Conservation (phyloP, 2,113 vertebrate genomes). For the Elephantulus edwardii region DNA sequence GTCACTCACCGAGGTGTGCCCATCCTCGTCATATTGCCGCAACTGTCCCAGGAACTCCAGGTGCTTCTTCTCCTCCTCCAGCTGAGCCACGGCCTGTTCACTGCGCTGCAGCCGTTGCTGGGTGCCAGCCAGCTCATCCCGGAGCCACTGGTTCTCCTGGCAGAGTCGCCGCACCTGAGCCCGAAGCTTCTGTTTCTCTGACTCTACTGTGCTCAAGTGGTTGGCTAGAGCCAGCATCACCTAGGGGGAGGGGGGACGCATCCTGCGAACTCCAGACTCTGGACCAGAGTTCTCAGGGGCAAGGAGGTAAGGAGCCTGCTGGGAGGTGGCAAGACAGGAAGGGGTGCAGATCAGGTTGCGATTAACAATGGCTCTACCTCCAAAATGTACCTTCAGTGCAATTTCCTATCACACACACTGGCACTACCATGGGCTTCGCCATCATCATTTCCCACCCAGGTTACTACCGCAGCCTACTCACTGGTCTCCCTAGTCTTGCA, state of each 20-base stretch:
- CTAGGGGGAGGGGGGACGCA: constrained; percentile 77
- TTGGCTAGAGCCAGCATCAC: constrained; percentile 99
- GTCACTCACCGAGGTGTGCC: constrained; percentile 87
- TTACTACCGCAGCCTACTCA: not conserved
- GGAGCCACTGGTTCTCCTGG: constrained; percentile 99
- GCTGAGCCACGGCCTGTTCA: constrained; percentile 96
- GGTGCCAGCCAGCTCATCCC: constrained; percentile 96
- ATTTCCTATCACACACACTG: not conserved
- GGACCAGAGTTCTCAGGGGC: not conserved
- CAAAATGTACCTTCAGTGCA: not conserved
- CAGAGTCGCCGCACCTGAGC: constrained; percentile 97
- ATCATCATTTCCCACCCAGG: not conserved
- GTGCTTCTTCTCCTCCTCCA: constrained; percentile 99
- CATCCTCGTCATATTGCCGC: constrained; percentile 97
- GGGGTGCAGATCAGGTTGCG: not conserved
- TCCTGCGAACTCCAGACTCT: constrained; percentile 10
- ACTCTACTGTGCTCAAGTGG: constrained; percentile 97
- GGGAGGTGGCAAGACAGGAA: not conserved
- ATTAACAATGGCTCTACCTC: not conserved
- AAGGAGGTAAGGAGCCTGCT: not conserved
- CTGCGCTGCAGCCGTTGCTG: constrained; percentile 99
- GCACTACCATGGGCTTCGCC: not conserved
- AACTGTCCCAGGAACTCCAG: constrained; percentile 99
- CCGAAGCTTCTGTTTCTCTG: constrained; percentile 98
- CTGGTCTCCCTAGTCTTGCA: not conserved